Evolutionary conservation across 1,140 invertebrate species (phyloP).

Genomic region (Laupala kohalensis): DNA sequence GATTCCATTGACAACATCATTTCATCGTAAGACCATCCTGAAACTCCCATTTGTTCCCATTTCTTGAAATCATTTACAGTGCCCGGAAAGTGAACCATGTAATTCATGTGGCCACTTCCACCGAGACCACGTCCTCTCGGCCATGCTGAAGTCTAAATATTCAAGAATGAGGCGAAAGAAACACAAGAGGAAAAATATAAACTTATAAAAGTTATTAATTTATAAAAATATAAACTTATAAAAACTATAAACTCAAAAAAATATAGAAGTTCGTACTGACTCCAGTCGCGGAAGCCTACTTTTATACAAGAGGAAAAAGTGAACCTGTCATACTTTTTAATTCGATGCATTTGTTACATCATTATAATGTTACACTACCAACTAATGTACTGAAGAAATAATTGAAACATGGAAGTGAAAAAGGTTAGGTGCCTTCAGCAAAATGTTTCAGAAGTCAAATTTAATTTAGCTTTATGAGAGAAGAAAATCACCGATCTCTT

Average conservation of each 20-base stretch:
- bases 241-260: background rate
- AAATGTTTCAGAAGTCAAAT: too few relatives aligned
- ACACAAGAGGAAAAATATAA: background rate
- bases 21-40: constrained; percentile 39
- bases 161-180: background rate
- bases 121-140: constrained; percentile 54
- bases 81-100: constrained; percentile 49
- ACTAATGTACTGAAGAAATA: too few relatives aligned
- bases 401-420: too few relatives aligned
- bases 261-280: too few relatives aligned
- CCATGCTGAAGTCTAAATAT: constrained; percentile 37
- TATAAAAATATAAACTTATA: constrained; percentile 13
- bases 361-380: background rate
- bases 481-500: too few relatives aligned
- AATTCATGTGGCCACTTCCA: constrained; percentile 56
- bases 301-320: background rate
- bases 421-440: too few relatives aligned
- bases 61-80: constrained; percentile 40
- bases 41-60: constrained; percentile 35
- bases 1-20: too few relatives aligned
- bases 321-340: background rate
- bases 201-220: background rate
- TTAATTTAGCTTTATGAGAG: too few relatives aligned
- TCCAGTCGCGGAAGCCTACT: too few relatives aligned
- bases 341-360: background rate